Conservation (phyloP, 92 coral and sea anemone genomes). For the Bergia sp. region DNA sequence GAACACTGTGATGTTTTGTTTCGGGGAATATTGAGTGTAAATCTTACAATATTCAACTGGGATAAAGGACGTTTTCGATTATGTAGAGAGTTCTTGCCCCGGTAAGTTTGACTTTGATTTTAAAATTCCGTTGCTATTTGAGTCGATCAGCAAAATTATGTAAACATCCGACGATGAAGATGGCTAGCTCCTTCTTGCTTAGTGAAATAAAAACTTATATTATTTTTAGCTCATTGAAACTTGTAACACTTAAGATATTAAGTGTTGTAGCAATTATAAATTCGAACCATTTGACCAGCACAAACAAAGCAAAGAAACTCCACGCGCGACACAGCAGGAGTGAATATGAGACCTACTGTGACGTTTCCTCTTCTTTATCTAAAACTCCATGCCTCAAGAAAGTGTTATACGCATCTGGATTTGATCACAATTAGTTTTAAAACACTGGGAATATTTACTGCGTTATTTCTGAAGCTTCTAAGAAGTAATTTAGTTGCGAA, state of each 20-base stretch:
- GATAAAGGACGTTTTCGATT: constrained; percentile 1
- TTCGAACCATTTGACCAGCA: constrained; percentile 20
- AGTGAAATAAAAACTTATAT: constrained; percentile 10
- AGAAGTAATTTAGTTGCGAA: constrained; percentile 22
- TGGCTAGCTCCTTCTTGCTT: neutral
- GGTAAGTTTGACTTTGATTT: constrained; percentile 14
- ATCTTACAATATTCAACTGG: constrained; percentile 20
- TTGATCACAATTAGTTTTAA: constrained; percentile 1
- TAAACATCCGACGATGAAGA: constrained; percentile 25
- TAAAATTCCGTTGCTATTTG: neutral
- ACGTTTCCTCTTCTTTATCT: constrained; percentile 24
- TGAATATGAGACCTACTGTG: constrained; percentile 22
- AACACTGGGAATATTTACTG: constrained; percentile 12
- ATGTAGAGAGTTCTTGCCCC: neutral
- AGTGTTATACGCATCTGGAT: neutral
- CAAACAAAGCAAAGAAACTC: constrained; percentile 23
- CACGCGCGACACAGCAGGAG: constrained; percentile 23
- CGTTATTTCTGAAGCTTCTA: constrained; percentile 15
- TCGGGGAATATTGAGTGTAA: constrained; percentile 4
- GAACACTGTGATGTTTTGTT: neutral
- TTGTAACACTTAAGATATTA: constrained; percentile 6
- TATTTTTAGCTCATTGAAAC: constrained; percentile 18
- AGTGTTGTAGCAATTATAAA: neutral
- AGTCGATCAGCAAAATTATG: constrained; percentile 10
- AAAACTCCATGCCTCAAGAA: constrained; percentile 15